Evolutionary conservation across 2,797 vertebrate species (phyloP), one percentile per base, ranked within the genome.

Genomic region (Macrochelys suwanniensis): DNA sequence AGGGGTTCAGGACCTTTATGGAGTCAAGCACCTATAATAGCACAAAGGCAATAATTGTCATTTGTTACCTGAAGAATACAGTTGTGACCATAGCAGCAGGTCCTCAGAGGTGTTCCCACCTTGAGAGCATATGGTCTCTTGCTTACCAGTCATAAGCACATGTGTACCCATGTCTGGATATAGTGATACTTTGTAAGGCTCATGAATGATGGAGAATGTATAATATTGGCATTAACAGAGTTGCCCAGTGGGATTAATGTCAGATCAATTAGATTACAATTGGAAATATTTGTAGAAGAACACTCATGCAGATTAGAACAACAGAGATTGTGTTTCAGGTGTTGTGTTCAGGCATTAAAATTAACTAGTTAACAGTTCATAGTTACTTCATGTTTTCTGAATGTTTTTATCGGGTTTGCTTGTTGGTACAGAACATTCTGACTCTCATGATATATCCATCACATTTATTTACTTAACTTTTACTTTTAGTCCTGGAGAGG

Each of bases 341-440:
- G 57, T 77, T 82, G 19, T 37, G 85, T 50, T 92, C 61, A 9
- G 21, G 51, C 81, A 88, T 86, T 90, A 87, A 93, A 96, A 91
- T 89, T 61, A 93, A 82, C 77, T 93, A 53, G 80, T 81, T 89
- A 78, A 80, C 78, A 8, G 42, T 87, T 95, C 91, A 59, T 80
- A 88, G 76, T 94, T 91, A 50, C 85, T 89, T 93, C 89, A 90
- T 93, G 77, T 42, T 82, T 65, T 9, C 1, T 2, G 71, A 77
- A 42, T 77, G 68, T 89, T 88, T 53, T 88, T 49, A 61, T 45
- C 93, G 23, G 82, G 94, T 90, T 82, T 81, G 89, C 93, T 92
- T 54, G 82, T 94, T 95, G 50, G 81, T 84, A 71, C 79, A 81
- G 92, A 94, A 90, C 59, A 79, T 87, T 89, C 89, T 90, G 59